Evolutionary conservation across 2,113 vertebrate genomes (phyloP), one percentile per base, ranked within the genome.

Genomic region (Pseudopodoces humilis): DNA sequence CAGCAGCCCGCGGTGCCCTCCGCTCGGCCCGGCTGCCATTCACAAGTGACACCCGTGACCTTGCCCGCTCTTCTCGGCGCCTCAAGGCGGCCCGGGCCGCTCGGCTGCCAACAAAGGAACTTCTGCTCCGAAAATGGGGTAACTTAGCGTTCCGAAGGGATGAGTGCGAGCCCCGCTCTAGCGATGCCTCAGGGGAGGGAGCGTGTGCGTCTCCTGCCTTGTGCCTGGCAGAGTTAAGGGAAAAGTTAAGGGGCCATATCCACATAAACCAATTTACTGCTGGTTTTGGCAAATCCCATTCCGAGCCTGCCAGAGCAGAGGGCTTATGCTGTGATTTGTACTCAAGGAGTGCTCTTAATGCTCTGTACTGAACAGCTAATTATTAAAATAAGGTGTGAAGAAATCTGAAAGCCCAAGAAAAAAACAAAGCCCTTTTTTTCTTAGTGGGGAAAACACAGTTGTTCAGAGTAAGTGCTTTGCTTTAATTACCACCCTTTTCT

Each of bases 1-100:
- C 65, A 6, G 7, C 1, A 64, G 6, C 44, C 24, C 18, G 19
- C 2, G 2, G 52, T 44, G 53, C 49, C 55, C 60, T 31, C 33
- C 11, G 0, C 6, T 23, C 44, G 1, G 1, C 2, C 0, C 44
- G 0, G 2, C 1, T 2, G 28, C 0, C 49, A 15, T 14, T 20
- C 1, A 0, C 9, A 10, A 41, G 64, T 6, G 37, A 6, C 4
- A 1, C 2, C 0, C 0, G 50, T 81, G 87, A 92, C 93, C 92
- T 94, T 90, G 80, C 2, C 39, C 47, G 47, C 12, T 37, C 39
- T 7, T 11, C 12, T 13, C 41, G 60, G 58, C 7, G 7, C 37
- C 47, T 7, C 1, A 9, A 23, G 41, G n/a, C 30, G 14, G 3
- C 8, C n/a, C 9, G 79, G 24, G 47, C 46, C 3, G 0, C 13